phyloP scores from a whole-genome alignment of 2,888 invertebrate genomes.

The Carterocephalus palaemon region DNA sequence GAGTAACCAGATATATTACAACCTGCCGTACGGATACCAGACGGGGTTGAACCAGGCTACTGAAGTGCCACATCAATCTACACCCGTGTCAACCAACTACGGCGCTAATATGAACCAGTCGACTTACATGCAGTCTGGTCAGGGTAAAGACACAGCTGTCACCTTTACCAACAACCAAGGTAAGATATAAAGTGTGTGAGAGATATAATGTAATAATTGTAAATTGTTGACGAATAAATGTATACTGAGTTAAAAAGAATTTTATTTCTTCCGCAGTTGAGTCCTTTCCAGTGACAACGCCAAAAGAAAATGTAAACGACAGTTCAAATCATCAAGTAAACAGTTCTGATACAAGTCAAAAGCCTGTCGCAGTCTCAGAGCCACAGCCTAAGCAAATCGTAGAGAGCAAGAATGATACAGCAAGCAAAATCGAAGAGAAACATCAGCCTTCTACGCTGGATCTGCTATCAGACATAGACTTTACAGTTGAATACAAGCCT shows the following conservation, averaged over 20 bases:
- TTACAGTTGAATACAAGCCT: conserved; percentile 82
- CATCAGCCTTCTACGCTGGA: conserved; percentile 80
- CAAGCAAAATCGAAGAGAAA: conserved; percentile 39
- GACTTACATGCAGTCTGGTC: conserved; percentile 62
- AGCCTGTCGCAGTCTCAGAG: conserved; percentile 25
- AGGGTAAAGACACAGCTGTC: conserved; percentile 50
- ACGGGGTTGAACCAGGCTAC: conserved; percentile 50
- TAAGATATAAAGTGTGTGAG: conserved; percentile 50
- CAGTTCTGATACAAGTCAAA: neutral
- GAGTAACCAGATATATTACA: conserved; percentile 63
- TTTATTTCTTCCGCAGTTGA: conserved; percentile 46
- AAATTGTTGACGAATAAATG: conserved; percentile 43
- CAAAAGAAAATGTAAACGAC: conserved; percentile 50
- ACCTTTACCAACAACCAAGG: conserved; percentile 62
- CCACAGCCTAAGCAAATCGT: conserved; percentile 29
- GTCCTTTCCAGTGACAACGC: conserved; percentile 64
- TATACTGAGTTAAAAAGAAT: conserved; percentile 42
- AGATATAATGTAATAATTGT: conserved; percentile 21
- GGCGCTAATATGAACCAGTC: conserved; percentile 59
- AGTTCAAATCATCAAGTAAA: conserved; percentile 28
- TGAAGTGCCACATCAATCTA: conserved; percentile 42
- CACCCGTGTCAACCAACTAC: conserved; percentile 51
- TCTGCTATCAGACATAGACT: conserved; percentile 87
- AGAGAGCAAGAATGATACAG: conserved; percentile 33
- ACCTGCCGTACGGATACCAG: conserved; percentile 71